Percentiles rank a stretch among this genome's conserved stretches.
These are phyloP conservation scores for Datnioides undecimradiatus DNA, from an alignment of 2,113 vertebrate genomes.

Conservation along the genomic window DNA sequence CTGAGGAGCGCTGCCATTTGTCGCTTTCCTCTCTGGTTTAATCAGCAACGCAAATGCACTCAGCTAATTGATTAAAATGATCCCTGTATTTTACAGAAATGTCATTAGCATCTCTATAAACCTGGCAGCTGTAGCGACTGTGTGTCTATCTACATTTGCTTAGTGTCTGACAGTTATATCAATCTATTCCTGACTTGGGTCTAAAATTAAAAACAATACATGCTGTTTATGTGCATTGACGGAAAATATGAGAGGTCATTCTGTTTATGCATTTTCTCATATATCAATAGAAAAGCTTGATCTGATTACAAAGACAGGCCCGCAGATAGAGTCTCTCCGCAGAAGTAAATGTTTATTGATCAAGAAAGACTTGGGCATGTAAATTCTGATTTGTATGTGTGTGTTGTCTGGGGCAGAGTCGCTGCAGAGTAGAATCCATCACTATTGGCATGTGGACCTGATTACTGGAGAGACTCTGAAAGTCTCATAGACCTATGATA, in stretches of 20 bases:
- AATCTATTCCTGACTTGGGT: not conserved
- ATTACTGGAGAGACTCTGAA: conserved; percentile 81
- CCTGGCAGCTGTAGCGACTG: conserved; percentile 9
- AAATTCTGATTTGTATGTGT: conserved; percentile 80
- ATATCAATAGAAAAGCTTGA: conserved; percentile 61
- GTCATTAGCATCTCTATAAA: conserved; percentile 34
- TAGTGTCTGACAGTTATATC: conserved; percentile 6
- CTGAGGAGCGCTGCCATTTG: conserved; percentile 13
- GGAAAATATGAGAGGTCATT: conserved; percentile 30
- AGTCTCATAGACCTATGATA: conserved; percentile 81
- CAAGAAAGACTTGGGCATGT: conserved; percentile 76
- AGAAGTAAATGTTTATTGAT: conserved; percentile 84
- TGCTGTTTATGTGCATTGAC: conserved; percentile 28
- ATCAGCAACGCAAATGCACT: conserved; percentile 43
- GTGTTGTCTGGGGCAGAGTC: conserved; percentile 50
- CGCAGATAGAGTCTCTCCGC: conserved; percentile 66
- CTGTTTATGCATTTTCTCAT: conserved; percentile 58
- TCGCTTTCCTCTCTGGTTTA: conserved; percentile 18
- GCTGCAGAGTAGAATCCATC: conserved; percentile 80
- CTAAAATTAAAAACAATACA: conserved; percentile 25
- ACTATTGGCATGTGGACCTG: conserved; percentile 85
- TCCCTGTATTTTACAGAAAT: conserved; percentile 31
- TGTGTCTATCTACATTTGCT: conserved; percentile 16
- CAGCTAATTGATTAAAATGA: conserved; percentile 61
- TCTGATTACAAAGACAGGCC: conserved; percentile 64